Conservation (phyloP, 2,797 vertebrate species). For the Sebastes melanostomus region DNA sequence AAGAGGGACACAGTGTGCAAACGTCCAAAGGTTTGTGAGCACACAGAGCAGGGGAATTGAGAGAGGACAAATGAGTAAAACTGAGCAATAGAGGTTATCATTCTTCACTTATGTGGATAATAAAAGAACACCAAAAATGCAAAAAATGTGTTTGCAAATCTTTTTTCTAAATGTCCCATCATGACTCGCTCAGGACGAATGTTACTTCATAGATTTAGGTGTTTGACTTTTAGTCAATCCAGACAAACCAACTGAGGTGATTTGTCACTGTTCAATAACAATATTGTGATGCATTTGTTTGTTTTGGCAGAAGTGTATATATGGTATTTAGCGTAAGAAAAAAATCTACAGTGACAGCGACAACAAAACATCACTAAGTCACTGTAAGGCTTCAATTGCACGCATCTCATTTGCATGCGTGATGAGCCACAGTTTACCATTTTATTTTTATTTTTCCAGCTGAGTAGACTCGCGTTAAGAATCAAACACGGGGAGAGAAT, state of each 20-base stretch:
- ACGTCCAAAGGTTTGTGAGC: not conserved
- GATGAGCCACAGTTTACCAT: conserved; percentile 35
- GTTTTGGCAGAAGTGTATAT: not conserved
- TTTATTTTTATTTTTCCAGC: conserved; percentile 54
- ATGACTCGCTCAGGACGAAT: not conserved
- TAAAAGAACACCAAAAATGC: not conserved
- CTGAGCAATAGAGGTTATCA: not conserved
- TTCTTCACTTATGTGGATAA: not conserved
- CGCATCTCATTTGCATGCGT: conserved; percentile 44
- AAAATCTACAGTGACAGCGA: conserved; percentile 15
- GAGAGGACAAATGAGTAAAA: not conserved
- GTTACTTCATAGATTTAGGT: not conserved
- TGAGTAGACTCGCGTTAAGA: conserved; percentile 29
- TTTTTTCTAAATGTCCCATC: not conserved
- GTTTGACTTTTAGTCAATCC: not conserved
- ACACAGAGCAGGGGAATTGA: not conserved
- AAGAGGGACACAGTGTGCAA: not conserved
- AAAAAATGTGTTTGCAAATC: not conserved
- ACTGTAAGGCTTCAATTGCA: conserved; percentile 27
- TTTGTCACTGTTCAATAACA: not conserved
- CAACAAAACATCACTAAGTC: conserved; percentile 16
- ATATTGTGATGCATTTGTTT: not conserved
- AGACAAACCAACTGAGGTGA: not conserved
- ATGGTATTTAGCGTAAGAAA: not conserved
- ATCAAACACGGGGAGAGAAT: conserved; percentile 34